Percentiles rank a stretch among this genome's conserved stretches.
Evolutionary conservation across 2,797 vertebrate species (phyloP).

Genomic region (Esox masquinongy): DNA sequence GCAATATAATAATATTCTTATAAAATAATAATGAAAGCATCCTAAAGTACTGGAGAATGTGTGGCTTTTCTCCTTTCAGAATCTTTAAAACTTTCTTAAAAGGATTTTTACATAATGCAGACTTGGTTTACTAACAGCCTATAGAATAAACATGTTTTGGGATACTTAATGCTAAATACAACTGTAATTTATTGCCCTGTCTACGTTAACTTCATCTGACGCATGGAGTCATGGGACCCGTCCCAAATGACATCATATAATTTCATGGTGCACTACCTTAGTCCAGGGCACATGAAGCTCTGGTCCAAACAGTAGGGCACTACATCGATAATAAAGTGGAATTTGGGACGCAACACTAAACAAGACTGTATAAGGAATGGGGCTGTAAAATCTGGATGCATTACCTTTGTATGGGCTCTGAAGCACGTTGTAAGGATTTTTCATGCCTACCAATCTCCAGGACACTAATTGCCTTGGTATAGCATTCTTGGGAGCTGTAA

Average conservation of each 20-base stretch:
- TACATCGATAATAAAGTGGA: background rate
- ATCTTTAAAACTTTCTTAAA: slow-evolving; percentile 3
- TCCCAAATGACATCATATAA: background rate
- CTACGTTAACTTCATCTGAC: slow-evolving; percentile 67
- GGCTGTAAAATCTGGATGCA: slow-evolving; percentile 74
- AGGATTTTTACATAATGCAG: slow-evolving; percentile 42
- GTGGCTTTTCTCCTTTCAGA: slow-evolving; percentile 44
- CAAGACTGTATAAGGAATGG: slow-evolving; percentile 75
- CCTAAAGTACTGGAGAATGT: slow-evolving; percentile 16
- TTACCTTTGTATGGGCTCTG: slow-evolving; percentile 71
- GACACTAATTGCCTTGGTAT: slow-evolving; percentile 82
- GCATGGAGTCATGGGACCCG: slow-evolving; percentile 48
- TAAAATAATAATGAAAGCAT: slow-evolving; percentile 37
- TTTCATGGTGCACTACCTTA: background rate
- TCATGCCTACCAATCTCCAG: slow-evolving; percentile 75
- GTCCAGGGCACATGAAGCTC: background rate
- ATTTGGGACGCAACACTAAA: slow-evolving; percentile 59
- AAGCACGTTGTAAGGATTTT: slow-evolving; percentile 70
- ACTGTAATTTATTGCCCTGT: slow-evolving; percentile 72
- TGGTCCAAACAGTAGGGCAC: no score
- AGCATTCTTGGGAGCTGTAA: slow-evolving; percentile 75
- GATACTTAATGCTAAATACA: slow-evolving; percentile 70
- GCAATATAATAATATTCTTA: slow-evolving; percentile 25
- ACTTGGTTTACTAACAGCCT: slow-evolving; percentile 41
- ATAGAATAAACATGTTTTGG: slow-evolving; percentile 62